phyloP scores from a whole-genome alignment of 2,888 invertebrate species.

The Vanessa cardui region DNA sequence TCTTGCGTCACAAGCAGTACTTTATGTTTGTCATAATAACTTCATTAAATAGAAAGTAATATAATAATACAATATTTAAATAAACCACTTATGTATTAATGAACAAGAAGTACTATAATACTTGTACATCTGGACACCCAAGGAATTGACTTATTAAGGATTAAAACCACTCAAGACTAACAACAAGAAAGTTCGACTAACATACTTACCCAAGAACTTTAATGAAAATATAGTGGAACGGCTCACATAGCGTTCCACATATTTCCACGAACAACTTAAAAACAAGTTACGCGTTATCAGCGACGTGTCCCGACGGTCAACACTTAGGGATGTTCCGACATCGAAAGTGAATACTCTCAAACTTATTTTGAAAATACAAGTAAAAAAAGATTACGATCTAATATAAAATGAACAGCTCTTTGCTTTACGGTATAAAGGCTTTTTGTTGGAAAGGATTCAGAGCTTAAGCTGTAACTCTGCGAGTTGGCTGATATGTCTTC shows the following conservation, averaged over 20 bases:
- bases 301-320: background rate
- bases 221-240: conserved; percentile 15
- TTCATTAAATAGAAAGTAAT: too few relatives aligned
- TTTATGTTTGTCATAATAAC: too few relatives aligned
- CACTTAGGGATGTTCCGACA: background rate
- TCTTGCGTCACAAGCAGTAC: too few relatives aligned
- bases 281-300: conserved; percentile 9
- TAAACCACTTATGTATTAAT: too few relatives aligned
- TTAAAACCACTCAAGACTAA: conserved; percentile 17
- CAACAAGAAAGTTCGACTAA: conserved; percentile 10
- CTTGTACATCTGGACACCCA: background rate
- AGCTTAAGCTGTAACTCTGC: too few relatives aligned
- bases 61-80: too few relatives aligned
- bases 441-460: too few relatives aligned
- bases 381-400: background rate
- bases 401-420: background rate
- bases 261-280: conserved; percentile 3
- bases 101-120: background rate
- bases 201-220: conserved; percentile 10
- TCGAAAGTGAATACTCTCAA: background rate
- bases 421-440: too few relatives aligned
- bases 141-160: conserved; percentile 14
- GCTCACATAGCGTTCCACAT: conserved; percentile 8
- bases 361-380: background rate
- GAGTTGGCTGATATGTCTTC: too few relatives aligned